phyloP scores from a whole-genome alignment of 2,888 invertebrate genomes.

The Mesorhabditis belari region DNA sequence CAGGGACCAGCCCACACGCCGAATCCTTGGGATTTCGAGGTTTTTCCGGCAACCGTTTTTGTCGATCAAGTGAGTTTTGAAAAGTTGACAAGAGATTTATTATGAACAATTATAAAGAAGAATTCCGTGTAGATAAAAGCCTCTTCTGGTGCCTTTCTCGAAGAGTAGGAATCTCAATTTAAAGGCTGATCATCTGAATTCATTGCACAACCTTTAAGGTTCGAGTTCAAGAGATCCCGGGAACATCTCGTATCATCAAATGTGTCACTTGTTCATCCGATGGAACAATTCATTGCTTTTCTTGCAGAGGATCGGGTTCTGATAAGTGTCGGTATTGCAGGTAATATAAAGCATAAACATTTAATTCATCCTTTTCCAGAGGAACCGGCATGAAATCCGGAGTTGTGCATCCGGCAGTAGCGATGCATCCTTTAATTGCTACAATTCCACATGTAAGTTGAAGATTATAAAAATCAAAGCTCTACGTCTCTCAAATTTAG shows the following conservation, averaged over 20 bases:
- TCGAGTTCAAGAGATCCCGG: constrained; percentile 46
- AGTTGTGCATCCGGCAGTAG: constrained; percentile 52
- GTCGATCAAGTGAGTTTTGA: constrained; percentile 35
- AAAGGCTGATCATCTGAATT: constrained; percentile 1
- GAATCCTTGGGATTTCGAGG: constrained; percentile 51
- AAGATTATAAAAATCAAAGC: no score
- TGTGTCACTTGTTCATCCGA: constrained; percentile 47
- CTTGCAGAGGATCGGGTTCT: constrained; percentile 49
- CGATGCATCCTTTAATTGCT: constrained; percentile 52
- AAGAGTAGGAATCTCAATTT: not conserved
- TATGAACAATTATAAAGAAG: not conserved
- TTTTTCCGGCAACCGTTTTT: constrained; percentile 40
- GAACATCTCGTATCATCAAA: constrained; percentile 34
- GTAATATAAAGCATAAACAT: constrained; percentile 7
- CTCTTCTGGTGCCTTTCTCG: no score
- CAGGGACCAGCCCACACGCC: not conserved
- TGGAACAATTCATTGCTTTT: constrained; percentile 49
- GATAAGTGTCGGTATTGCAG: constrained; percentile 51
- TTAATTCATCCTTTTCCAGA: constrained; percentile 18
- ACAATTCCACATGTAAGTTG: constrained; percentile 47
- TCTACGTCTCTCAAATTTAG: not conserved
- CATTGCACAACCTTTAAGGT: constrained; percentile 18
- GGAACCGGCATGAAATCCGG: constrained; percentile 54
- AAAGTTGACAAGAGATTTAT: not conserved
- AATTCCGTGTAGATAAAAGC: no score